Evolutionary conservation across 2,888 invertebrate species (phyloP).

Genomic region (Tortricodes alternella): DNA sequence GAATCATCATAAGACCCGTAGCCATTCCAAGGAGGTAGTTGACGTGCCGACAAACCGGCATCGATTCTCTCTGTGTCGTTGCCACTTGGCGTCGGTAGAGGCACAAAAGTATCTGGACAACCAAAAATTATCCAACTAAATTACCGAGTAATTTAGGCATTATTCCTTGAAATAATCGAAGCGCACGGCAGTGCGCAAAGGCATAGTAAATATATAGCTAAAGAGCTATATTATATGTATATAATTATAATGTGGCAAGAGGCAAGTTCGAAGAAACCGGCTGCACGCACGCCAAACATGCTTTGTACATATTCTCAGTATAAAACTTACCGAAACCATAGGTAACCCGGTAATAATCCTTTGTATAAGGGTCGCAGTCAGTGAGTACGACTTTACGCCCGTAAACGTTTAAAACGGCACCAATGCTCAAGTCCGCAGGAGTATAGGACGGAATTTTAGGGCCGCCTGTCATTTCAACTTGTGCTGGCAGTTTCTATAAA

Average conservation of each 20-base stretch:
- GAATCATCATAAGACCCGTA: slow-evolving; percentile 95
- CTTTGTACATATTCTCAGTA: no score
- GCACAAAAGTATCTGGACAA: slow-evolving; percentile 84
- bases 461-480: slow-evolving; percentile 71
- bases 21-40: slow-evolving; percentile 94
- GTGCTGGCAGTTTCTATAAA: slow-evolving; percentile 65
- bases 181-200: no score
- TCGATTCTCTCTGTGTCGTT: slow-evolving; percentile 52
- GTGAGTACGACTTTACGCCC: slow-evolving; percentile 91
- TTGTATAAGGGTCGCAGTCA: slow-evolving; percentile 93
- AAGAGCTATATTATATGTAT: no score
- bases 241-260: no score
- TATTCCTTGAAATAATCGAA: no score
- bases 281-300: no score
- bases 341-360: slow-evolving; percentile 90
- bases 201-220: no score
- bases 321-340: slow-evolving; percentile 83
- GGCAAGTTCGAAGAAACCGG: no score
- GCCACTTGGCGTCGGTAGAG: slow-evolving; percentile 76
- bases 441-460: slow-evolving; percentile 75
- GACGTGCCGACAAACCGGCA: slow-evolving; percentile 59
- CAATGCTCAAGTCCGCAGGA: slow-evolving; percentile 91
- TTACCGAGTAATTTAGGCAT: no score
- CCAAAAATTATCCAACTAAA: no score
- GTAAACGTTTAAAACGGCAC: slow-evolving; percentile 90